phyloP scores from a whole-genome alignment of 2,797 vertebrate species.

The Coranthus polyacanthus region DNA sequence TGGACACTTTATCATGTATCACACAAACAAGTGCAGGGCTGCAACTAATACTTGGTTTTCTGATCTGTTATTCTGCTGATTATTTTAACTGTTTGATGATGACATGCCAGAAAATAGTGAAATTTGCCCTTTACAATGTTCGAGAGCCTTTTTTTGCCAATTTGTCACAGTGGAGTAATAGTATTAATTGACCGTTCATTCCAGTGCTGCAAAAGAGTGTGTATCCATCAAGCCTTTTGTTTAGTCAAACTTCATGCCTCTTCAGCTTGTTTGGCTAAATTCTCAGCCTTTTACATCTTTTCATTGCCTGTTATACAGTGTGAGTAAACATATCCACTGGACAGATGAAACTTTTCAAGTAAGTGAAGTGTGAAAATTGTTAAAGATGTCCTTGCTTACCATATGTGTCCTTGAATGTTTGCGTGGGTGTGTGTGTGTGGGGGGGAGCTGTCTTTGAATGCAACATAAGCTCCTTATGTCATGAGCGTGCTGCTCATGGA shows the following conservation, averaged over 20 bases:
- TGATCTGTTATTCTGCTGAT: too few species aligned
- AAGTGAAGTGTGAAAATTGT: constrained; percentile 10
- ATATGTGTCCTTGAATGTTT: constrained; percentile 23
- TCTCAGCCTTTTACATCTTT: constrained; percentile 17
- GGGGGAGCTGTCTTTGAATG: constrained; percentile 23
- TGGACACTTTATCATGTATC: not conserved
- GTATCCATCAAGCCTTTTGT: constrained; percentile 11
- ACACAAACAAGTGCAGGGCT: not conserved
- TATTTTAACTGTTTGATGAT: too few species aligned
- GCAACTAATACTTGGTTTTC: not conserved
- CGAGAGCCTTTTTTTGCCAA: not conserved
- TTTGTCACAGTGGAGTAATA: not conserved
- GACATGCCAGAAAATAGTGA: too few species aligned
- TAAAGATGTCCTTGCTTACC: constrained; percentile 3
- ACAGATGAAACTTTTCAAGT: constrained; percentile 10
- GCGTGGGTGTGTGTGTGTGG: constrained; percentile 30
- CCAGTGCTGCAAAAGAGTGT: constrained; percentile 2
- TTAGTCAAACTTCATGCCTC: constrained; percentile 8
- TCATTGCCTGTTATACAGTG: constrained; percentile 15
- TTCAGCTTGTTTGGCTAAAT: constrained; percentile 17
- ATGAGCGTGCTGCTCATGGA: constrained; percentile 8
- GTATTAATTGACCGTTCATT: not conserved
- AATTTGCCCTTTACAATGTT: too few species aligned
- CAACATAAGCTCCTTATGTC: constrained; percentile 24
- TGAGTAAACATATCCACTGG: constrained; percentile 13